A percentile compares a stretch with the other conserved stretches of the same genome.
Evolutionary conservation across 2,888 invertebrate genomes (phyloP).

Genomic region (Perizoma affinitatum): DNA sequence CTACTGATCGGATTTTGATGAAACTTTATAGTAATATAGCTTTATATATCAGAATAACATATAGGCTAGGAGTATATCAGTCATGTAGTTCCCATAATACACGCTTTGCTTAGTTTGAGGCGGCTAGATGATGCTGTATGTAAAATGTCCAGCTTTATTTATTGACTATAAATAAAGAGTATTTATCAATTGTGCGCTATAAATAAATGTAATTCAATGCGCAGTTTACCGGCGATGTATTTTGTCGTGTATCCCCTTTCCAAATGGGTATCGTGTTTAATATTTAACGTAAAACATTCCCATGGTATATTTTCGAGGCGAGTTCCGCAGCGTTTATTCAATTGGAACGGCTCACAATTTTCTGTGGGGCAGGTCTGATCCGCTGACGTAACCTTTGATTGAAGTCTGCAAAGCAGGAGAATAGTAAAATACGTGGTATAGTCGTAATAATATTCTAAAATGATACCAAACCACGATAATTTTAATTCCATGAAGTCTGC

Average conservation of each 20-base stretch:
- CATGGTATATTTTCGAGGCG: slow-evolving; percentile 26
- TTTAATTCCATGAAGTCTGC: too few species aligned
- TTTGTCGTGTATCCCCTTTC: neutral
- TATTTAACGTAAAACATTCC: slow-evolving; percentile 20
- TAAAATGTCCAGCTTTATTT: too few species aligned
- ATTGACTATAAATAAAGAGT: neutral
- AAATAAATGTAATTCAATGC: neutral
- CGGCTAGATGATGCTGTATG: too few species aligned
- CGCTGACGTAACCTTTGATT: slow-evolving; percentile 8
- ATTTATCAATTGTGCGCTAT: slow-evolving; percentile 6
- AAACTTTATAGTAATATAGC: too few species aligned
- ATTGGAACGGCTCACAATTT: slow-evolving; percentile 29
- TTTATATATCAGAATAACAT: too few species aligned
- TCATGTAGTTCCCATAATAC: too few species aligned
- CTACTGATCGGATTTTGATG: too few species aligned
- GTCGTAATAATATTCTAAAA: too few species aligned
- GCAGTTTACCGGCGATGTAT: neutral
- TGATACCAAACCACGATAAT: too few species aligned
- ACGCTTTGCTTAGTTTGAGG: too few species aligned
- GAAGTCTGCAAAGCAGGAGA: neutral
- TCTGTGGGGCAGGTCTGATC: slow-evolving; percentile 30
- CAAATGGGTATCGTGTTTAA: slow-evolving; percentile 11
- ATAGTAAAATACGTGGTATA: too few species aligned
- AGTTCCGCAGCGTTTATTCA: slow-evolving; percentile 33
- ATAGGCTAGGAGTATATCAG: too few species aligned